Evolutionary conservation across 2,113 vertebrate species (phyloP), one percentile per base, ranked within the genome.

Genomic region (Coptodon bakossiorum): DNA sequence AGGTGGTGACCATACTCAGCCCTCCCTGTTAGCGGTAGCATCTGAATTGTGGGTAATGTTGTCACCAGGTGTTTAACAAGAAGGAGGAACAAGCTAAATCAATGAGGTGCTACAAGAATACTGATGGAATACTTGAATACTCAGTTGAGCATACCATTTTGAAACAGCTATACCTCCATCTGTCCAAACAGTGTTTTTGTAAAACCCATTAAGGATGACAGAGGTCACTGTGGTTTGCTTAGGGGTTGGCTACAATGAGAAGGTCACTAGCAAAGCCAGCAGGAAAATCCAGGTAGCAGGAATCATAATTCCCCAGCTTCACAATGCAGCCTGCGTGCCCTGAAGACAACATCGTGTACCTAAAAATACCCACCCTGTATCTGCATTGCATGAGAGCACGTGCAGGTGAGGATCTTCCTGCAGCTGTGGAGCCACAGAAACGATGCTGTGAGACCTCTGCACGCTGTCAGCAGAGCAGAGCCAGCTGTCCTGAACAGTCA

Each of bases 331-430:
- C 53, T n/a, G 66, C 24, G 16, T 76, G 43, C 82, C 86, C 86
- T 1, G 71, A 43, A 83, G 87, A 63, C 53, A 81, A 40, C 52
- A 36, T n/a, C 2, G 8, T 79, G 87, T 10, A 36, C 90, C 89
- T 78, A 86, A 89, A 91, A 93, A 93, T 90, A 90, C 79, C 83
- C 38, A 5, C 19, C 54, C 22, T 84, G 87, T 81, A 82, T 88
- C 79, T 78, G 59, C 59, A 17, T 73, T 1, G n/a, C 86, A 85
- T 54, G 24, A 84, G 66, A 84, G 48, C 63, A 80, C 56, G 56
- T 88, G 90, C 87, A 85, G 86, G 83, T 88, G 86, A 85, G 78
- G 19, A 24, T n/a, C 57, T 34, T 87, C 79, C 66, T 63, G 81
- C 83, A 80, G 89, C 63, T 17, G 27, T n/a, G 73, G 27, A 78